Evolutionary conservation across 2,797 vertebrate species (phyloP).

Genomic region (Falco rusticolus): DNA sequence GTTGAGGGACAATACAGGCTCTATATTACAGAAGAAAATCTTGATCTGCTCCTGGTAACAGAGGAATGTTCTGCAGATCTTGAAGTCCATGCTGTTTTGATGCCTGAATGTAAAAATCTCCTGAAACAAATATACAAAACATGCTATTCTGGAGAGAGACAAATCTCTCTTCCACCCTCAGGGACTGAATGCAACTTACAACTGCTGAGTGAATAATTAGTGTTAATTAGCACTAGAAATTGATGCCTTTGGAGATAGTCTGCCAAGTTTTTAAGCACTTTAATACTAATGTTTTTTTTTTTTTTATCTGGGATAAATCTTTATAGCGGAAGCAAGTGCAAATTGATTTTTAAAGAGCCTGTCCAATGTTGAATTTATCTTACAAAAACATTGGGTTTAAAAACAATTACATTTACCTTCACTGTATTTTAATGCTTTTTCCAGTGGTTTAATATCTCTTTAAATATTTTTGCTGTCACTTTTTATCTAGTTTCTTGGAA

Average conservation of each 20-base stretch:
- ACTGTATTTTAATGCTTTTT: slow-evolving; percentile 60
- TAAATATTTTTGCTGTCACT: slow-evolving; percentile 42
- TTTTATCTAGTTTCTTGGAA: slow-evolving; percentile 23
- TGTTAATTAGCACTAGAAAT: slow-evolving; percentile 80
- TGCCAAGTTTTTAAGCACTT: slow-evolving; percentile 82
- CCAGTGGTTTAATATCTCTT: slow-evolving; percentile 40
- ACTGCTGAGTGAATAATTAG: slow-evolving; percentile 82
- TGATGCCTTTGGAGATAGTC: slow-evolving; percentile 81
- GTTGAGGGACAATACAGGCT: fast-evolving
- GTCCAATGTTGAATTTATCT: slow-evolving; percentile 75
- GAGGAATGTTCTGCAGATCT: neutral
- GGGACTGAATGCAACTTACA: slow-evolving; percentile 75
- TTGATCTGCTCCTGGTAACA: neutral
- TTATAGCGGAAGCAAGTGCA: slow-evolving; percentile 72
- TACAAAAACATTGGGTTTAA: slow-evolving; percentile 69
- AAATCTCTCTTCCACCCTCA: slow-evolving; percentile 66
- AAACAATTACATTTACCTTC: slow-evolving; percentile 73
- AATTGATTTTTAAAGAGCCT: slow-evolving; percentile 81
- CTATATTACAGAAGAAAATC: neutral
- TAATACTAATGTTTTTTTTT: slow-evolving; percentile 77
- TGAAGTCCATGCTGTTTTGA: neutral
- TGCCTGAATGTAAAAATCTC: slow-evolving; percentile 35
- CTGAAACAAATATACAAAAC: slow-evolving; percentile 57
- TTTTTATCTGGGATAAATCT: slow-evolving; percentile 76
- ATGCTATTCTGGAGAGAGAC: slow-evolving; percentile 49